phyloP scores from a whole-genome alignment of 2,888 invertebrate species.

The Leptopilina syphax region DNA sequence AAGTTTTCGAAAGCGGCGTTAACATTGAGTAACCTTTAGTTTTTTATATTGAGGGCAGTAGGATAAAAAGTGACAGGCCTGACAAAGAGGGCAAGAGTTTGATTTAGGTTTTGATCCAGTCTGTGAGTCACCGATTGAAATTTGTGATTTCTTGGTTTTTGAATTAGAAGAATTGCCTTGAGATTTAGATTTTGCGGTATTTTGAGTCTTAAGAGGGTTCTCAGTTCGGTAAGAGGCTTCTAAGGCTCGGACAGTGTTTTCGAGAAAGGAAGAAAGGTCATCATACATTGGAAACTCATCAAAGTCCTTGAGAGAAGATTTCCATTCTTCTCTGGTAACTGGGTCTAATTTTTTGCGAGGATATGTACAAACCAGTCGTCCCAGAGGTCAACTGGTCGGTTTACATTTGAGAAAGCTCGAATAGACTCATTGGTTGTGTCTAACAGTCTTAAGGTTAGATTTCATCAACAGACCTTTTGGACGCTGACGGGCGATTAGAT shows the following conservation, averaged over 20 bases:
- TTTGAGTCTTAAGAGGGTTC: neutral
- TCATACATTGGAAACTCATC: neutral
- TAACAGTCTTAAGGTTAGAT: conserved; percentile 40
- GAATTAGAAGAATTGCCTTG: neutral
- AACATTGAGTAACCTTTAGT: neutral
- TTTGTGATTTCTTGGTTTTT: neutral
- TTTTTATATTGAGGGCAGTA: neutral
- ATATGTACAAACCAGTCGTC: conserved; percentile 48
- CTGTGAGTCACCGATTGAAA: neutral
- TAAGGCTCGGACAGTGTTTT: neutral
- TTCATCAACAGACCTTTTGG: conserved; percentile 37
- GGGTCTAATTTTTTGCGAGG: conserved; percentile 45
- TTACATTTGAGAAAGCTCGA: conserved; percentile 36
- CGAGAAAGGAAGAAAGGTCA: neutral
- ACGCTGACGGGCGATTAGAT: conserved; percentile 32
- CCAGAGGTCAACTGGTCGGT: conserved; percentile 39
- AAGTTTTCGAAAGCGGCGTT: no score
- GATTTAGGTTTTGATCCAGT: neutral
- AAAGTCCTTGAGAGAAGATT: conserved; percentile 18
- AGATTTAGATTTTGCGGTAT: neutral
- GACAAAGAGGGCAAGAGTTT: neutral
- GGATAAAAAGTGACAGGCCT: neutral
- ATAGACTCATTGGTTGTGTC: conserved; percentile 44
- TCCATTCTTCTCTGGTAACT: conserved; percentile 47
- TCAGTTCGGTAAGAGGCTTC: neutral